phyloP scores from a whole-genome alignment of 2,888 invertebrate species.

The Polylopha cassiicola region DNA sequence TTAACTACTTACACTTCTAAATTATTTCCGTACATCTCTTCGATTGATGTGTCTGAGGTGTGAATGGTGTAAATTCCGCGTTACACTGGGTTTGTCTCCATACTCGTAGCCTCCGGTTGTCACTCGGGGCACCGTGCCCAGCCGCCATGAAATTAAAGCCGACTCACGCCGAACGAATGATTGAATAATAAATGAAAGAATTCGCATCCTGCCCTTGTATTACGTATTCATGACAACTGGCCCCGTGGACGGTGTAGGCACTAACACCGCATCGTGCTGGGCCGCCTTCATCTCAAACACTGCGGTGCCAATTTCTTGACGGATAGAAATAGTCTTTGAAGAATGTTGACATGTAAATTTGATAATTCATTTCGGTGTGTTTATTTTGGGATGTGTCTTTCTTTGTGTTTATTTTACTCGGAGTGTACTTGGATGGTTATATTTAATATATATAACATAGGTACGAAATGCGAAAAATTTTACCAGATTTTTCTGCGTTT shows the following conservation, averaged over 20 bases:
- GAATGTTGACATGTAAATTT: no score
- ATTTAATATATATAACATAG: no score
- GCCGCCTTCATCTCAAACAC: conserved; percentile 7
- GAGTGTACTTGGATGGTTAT: no score
- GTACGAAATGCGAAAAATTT: no score
- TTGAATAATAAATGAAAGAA: conserved; percentile 78
- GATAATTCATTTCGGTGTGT: no score
- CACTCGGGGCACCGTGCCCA: conserved; percentile 68
- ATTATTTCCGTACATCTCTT: no score
- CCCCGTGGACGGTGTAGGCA: conserved; percentile 18
- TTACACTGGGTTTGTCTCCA: conserved; percentile 51
- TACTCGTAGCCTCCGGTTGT: conserved; percentile 41
- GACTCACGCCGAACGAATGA: conserved; percentile 76
- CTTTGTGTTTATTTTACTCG: no score
- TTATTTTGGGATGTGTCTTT: no score
- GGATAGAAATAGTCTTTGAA: not conserved
- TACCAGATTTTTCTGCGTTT: no score
- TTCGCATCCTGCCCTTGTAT: conserved; percentile 74
- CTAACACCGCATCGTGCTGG: conserved; percentile 13
- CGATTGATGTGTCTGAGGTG: no score
- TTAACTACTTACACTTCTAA: no score
- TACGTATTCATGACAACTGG: conserved; percentile 75
- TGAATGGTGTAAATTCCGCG: conserved; percentile 31
- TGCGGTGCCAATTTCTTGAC: not conserved
- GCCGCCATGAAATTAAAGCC: conserved; percentile 77